phyloP scores from a whole-genome alignment of 2,888 invertebrate species.

The Incurvaria masculella region DNA sequence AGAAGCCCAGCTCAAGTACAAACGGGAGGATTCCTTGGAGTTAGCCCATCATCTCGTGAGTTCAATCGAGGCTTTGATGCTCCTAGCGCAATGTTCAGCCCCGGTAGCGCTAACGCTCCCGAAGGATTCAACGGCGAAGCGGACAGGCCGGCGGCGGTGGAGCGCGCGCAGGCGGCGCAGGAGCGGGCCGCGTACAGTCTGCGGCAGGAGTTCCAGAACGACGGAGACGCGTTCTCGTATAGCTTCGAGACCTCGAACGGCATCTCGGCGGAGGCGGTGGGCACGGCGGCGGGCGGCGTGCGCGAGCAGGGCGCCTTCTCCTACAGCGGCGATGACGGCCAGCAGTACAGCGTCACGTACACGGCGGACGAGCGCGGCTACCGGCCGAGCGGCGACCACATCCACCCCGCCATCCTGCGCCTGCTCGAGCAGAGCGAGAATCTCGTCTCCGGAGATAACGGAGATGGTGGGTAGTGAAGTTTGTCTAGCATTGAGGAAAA shows the following conservation, averaged over 20 bases:
- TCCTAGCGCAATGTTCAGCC: background rate
- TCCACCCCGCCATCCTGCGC: conserved; percentile 41
- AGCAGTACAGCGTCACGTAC: conserved; percentile 36
- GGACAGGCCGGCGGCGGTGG: conserved; percentile 21
- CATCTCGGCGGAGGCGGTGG: conserved; percentile 44
- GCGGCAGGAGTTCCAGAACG: conserved; percentile 38
- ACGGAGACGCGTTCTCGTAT: conserved; percentile 40
- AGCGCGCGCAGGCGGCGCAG: conserved; percentile 35
- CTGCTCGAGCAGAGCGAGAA: conserved; percentile 40
- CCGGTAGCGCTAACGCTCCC: background rate
- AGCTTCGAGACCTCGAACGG: conserved; percentile 48
- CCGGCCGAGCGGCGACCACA: conserved; percentile 39
- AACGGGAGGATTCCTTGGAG: too few species aligned
- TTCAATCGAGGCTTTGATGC: background rate
- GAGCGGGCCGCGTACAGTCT: conserved; percentile 40
- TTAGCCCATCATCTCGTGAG: too few species aligned
- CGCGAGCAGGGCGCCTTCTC: conserved; percentile 42
- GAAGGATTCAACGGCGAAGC: background rate
- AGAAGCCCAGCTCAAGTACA: too few species aligned
- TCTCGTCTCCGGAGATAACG: conserved; percentile 46
- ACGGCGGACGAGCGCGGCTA: conserved; percentile 50
- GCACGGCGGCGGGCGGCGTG: conserved; percentile 43
- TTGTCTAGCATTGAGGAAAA: too few species aligned
- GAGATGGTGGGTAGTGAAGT: conserved; percentile 32
- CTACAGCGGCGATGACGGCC: conserved; percentile 46